Base-by-base conservation (phyloP, 2,797 vertebrate species). In the Simalia tracyae region DNA sequence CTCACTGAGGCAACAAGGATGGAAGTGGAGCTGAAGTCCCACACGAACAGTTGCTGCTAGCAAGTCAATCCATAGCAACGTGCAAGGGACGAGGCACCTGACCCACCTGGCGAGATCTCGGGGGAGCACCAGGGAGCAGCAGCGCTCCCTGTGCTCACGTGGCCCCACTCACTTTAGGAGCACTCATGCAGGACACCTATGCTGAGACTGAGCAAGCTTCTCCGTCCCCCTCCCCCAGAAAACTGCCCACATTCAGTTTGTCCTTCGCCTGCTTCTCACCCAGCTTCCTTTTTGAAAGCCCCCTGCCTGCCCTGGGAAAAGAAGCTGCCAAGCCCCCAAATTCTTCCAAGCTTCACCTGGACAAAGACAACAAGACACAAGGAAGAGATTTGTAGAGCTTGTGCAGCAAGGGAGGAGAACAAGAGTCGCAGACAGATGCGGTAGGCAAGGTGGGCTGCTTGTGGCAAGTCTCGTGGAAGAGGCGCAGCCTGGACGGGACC, bases 311-410 rank as follows among this genome's bases (percentile, higher is more conserved):
- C 42, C 5, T 0, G 0, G 56, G 26, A 68, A 46, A 60, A 28
- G 57, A 76, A 87, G n/a, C 84, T 4, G 4, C 54, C n/a, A 4
- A 15, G 10, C 1, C 54, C 26, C 7, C 26, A 4, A 94, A 94
- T 92, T 84, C 92, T 87, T 76, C 76, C 88, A 88, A 0, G 26
- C 6, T 93, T 95, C 95, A 66, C 90, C 95, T 63, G 0, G 3
- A 91, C 92, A 93, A 95, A 87, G 93, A 86, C 94, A 59, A 97
- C 42, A 54, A 94, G 94, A 96, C 96, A 95, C 63, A 87, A 95
- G 28, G 36, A 88, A 94, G 94, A 95, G 93, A 96, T 94, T 96
- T 94, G 96, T 95, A 96, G 84, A 87, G 94, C 85, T 96, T 94
- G 92, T 93, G 56, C 90, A 56, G 88, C 90, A 93, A 46, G 87